These are phyloP conservation scores for Centrocercus urophasianus DNA, from an alignment of 2,113 vertebrate genomes.

Conservation along the genomic window DNA sequence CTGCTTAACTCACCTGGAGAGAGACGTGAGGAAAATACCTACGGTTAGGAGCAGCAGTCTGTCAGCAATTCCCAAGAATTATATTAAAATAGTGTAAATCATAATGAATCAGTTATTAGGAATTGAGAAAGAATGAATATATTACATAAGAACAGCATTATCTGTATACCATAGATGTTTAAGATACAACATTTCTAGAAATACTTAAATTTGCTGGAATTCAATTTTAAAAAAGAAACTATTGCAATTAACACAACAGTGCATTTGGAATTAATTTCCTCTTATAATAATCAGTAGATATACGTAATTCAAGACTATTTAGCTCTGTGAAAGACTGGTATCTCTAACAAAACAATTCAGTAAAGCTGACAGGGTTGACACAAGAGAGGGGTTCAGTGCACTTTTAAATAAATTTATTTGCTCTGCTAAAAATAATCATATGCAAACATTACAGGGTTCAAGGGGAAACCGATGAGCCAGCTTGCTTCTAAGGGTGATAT, in stretches of 20 bases:
- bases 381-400: background rate
- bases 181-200: background rate
- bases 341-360: background rate
- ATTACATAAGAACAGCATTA: background rate
- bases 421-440: conserved; percentile 33
- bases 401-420: conserved; percentile 28
- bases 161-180: background rate
- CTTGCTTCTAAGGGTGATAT: background rate
- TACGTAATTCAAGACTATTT: background rate
- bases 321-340: background rate
- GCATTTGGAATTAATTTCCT: background rate
- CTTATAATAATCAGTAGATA: background rate
- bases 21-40: background rate
- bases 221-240: background rate
- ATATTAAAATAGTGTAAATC: background rate
- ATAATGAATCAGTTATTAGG: background rate
- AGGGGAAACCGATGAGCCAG: background rate
- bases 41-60: background rate
- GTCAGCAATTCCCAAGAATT: background rate
- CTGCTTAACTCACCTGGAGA: background rate
- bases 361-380: background rate
- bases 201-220: background rate
- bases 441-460: background rate
- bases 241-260: background rate
- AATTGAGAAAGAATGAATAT: background rate